phyloP scores from a whole-genome alignment of 1,140 invertebrate species.

The Acyrthosiphon pisum region DNA sequence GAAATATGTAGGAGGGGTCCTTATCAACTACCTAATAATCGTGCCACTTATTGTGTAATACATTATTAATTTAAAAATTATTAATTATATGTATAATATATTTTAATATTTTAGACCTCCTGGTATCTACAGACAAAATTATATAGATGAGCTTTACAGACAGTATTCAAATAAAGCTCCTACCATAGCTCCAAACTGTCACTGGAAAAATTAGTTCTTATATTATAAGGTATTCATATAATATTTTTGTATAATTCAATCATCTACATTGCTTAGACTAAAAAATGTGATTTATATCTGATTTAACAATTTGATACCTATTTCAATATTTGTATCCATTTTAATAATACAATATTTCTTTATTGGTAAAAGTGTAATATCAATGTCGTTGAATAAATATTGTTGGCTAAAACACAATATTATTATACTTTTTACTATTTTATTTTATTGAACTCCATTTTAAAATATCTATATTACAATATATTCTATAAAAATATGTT shows the following conservation, averaged over 20 bases:
- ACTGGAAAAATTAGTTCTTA: constrained; percentile 69
- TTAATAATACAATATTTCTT: no score
- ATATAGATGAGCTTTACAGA: constrained; percentile 74
- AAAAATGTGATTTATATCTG: background rate
- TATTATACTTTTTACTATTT: no score
- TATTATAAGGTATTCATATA: background rate
- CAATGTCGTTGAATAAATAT: no score
- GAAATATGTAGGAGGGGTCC: no score
- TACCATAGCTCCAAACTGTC: constrained; percentile 73
- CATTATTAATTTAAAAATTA: background rate
- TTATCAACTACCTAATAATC: background rate
- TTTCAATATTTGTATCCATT: no score
- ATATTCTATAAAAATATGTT: no score
- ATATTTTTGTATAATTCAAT: background rate
- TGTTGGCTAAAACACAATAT: no score
- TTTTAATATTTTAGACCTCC: constrained; percentile 67
- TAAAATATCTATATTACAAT: no score
- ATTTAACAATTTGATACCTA: no score
- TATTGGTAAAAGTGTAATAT: no score
- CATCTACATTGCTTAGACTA: background rate
- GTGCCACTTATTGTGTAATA: background rate
- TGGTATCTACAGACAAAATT: constrained; percentile 82
- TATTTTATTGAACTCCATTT: no score
- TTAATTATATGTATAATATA: background rate
- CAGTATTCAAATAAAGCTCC: constrained; percentile 80